Evolutionary conservation across 2,797 vertebrate genomes (phyloP).

Genomic region (Vipera ursinii): DNA sequence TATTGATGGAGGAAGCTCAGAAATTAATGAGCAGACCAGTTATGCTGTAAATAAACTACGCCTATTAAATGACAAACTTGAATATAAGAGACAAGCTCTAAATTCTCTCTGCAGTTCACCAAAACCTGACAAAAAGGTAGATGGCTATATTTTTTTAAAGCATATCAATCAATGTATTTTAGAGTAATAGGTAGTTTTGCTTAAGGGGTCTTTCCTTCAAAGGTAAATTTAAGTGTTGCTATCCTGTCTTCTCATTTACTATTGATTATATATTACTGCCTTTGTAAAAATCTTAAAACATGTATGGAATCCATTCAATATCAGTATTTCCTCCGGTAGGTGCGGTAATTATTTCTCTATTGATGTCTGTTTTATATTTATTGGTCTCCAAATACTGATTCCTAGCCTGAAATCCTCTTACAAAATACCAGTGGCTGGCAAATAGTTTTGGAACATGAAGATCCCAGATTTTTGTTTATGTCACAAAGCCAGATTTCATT

Average conservation of each 20-base stretch:
- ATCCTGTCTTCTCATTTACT: neutral
- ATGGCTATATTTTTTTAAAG: neutral
- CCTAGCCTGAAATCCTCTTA: neutral
- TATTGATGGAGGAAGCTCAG: conserved; percentile 82
- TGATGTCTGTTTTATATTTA: neutral
- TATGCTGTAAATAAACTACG: conserved; percentile 90
- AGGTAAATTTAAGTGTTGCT: neutral
- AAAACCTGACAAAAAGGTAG: conserved; percentile 96
- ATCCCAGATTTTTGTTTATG: neutral
- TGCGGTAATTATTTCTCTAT: neutral
- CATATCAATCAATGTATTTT: neutral
- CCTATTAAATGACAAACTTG: conserved; percentile 91
- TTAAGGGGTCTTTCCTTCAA: neutral
- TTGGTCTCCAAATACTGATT: neutral
- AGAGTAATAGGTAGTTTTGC: neutral
- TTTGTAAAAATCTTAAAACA: neutral
- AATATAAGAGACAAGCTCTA: conserved; percentile 94
- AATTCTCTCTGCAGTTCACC: conserved; percentile 93
- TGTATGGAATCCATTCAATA: neutral
- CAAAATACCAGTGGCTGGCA: neutral
- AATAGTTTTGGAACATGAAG: neutral
- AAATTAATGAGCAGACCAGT: conserved; percentile 90
- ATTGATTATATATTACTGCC: fast-evolving
- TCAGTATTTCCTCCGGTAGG: neutral
- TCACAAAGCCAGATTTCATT: neutral